Evolutionary conservation across 2,888 invertebrate genomes (phyloP), one percentile per base, ranked within the genome.

Genomic region (Chydorus sphaericus): DNA sequence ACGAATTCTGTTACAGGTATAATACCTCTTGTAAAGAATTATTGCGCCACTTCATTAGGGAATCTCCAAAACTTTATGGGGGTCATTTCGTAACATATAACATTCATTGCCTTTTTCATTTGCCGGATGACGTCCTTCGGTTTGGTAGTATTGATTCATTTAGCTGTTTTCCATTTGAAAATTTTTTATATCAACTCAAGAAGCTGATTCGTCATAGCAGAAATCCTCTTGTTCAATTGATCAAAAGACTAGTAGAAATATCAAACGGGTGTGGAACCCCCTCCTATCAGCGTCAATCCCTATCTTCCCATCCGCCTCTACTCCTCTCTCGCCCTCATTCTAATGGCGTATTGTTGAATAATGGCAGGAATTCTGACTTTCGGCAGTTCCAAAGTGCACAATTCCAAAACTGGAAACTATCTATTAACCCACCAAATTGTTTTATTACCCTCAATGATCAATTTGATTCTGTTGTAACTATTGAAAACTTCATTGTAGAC

Each of bases 61-160:
- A 52, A 44, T 57, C 57, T 50, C 38, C 23, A 30, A 48, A 36
- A 50, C 39, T 60, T 14, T 60, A 59, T 57, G 57, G 58, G 23
- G 49, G 37, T 50, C 55, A 56, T 48, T 37, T 53, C 56, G 26
- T 59, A 26, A 49, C 59, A n/a, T 58, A 57, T 56, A 61, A 61
- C 44, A 55, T 61, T 33, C 59, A 61, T 48, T 55, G 31, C 44
- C 28, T 59, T 23, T 26, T 55, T 20, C 55, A 57, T 33, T 50
- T 59, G 39, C 37, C 55, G 8, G 11, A 49, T 8, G 59, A 59
- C 49, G 57, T 54, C 4, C 16, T 23, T 16, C 36, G 26, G n/a
- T 54, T 37, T n/a, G 54, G 54, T 16, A 23, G 18, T 11, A 16
- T 54, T 20, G 54, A 54, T 20, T 14, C 26, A 20, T 54, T 54